These are phyloP conservation scores for Tubulanus polymorphus DNA, from an alignment of 2,888 invertebrate genomes.

Conservation along the genomic window DNA sequence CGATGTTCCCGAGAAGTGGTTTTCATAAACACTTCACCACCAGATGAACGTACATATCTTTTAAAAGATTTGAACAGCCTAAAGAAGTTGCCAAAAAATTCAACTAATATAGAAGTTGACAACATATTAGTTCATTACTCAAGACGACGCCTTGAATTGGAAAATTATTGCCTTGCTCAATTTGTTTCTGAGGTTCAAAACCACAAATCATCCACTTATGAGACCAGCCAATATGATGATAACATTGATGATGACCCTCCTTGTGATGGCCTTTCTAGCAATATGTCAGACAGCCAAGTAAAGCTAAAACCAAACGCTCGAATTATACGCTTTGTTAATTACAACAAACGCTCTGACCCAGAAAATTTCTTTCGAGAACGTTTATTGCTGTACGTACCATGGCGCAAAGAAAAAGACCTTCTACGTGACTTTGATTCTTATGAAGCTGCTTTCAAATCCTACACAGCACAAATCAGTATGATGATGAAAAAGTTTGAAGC, in stretches of 20 bases:
- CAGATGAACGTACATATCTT: not conserved
- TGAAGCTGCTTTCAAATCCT: not conserved
- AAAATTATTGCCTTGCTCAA: not conserved
- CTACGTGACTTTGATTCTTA: not conserved
- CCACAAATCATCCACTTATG: not conserved
- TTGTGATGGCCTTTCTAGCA: not conserved
- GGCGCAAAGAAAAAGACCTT: slow-evolving; percentile 10
- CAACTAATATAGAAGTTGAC: not conserved
- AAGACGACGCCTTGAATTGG: not conserved
- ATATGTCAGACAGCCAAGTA: no score
- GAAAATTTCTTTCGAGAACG: slow-evolving; percentile 16
- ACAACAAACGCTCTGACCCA: slow-evolving; percentile 7
- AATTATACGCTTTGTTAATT: slow-evolving; percentile 11
- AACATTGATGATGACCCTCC: not conserved
- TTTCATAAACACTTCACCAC: not conserved
- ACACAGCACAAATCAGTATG: not conserved
- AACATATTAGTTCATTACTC: not conserved
- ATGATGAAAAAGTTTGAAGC: not conserved
- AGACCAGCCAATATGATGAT: not conserved
- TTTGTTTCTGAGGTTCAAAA: not conserved
- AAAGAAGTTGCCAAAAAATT: not conserved
- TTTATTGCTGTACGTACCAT: slow-evolving; percentile 16
- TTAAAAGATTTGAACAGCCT: not conserved
- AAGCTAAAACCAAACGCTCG: slow-evolving; percentile 11
- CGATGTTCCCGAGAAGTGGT: not conserved